Conservation (phyloP, 2,888 invertebrate species). For the Polydrusus tereticollis region DNA sequence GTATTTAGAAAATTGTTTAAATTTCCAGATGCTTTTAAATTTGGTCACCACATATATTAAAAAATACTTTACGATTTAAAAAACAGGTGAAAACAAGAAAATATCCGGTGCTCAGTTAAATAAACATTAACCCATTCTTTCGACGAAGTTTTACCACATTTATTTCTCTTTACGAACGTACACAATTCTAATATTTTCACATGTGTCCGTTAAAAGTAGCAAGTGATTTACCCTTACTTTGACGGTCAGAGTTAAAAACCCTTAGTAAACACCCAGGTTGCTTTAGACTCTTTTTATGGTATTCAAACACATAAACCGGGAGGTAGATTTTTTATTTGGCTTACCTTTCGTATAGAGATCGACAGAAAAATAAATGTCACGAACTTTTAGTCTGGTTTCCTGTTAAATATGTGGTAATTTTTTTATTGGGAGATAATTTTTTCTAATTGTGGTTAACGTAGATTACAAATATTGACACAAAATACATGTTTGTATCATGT, state of each 20-base stretch:
- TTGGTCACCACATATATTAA: background rate
- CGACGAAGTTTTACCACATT: slow-evolving; percentile 11
- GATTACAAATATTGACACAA: too few species aligned
- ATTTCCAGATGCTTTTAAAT: too few species aligned
- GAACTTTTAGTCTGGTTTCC: background rate
- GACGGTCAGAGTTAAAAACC: slow-evolving; percentile 49
- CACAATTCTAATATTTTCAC: slow-evolving; percentile 56
- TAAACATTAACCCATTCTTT: background rate
- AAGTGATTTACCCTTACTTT: slow-evolving; percentile 56
- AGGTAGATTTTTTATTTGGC: slow-evolving; percentile 36
- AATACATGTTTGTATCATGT: too few species aligned
- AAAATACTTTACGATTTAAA: background rate
- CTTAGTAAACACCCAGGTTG: slow-evolving; percentile 55
- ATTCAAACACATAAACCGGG: slow-evolving; percentile 55
- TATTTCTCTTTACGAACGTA: slow-evolving; percentile 39
- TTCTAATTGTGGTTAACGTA: too few species aligned
- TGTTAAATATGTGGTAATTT: too few species aligned
- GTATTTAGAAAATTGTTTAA: too few species aligned
- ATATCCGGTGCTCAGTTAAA: background rate
- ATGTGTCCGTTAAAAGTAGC: slow-evolving; percentile 61
- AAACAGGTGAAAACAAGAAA: background rate
- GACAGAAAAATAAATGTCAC: slow-evolving; percentile 6
- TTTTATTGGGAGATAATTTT: too few species aligned
- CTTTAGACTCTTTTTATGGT: slow-evolving; percentile 58
- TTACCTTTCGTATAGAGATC: background rate